Conservation (phyloP, 2,113 vertebrate genomes). For the Hymenochirus boettgeri region DNA sequence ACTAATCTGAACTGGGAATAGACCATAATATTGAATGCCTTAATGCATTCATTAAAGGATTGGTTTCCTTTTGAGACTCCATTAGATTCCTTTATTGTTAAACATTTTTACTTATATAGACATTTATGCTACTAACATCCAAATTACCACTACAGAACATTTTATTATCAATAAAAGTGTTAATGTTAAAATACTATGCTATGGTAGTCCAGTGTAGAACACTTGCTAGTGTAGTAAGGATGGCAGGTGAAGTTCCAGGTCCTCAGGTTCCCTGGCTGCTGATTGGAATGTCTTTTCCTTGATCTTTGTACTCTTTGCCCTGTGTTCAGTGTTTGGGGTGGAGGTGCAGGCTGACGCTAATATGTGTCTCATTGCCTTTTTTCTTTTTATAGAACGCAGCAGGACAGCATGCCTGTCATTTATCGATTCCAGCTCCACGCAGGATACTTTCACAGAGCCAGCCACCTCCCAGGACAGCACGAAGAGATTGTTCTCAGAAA, state of each 20-base stretch:
- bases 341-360: neutral
- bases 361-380: slow-evolving; percentile 44
- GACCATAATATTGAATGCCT: too few species aligned
- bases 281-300: neutral
- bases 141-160: too few species aligned
- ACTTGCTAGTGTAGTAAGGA: neutral
- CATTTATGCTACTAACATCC: too few species aligned
- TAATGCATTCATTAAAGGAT: too few species aligned
- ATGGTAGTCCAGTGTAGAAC: too few species aligned
- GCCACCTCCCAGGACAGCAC: slow-evolving; percentile 81
- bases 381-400: slow-evolving; percentile 78
- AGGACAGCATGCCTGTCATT: slow-evolving; percentile 86
- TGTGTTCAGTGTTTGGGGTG: slow-evolving; percentile 31
- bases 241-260: slow-evolving; percentile 13
- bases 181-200: too few species aligned
- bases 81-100: too few species aligned
- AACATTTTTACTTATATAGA: too few species aligned
- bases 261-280: neutral
- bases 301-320: slow-evolving; percentile 6
- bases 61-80: too few species aligned
- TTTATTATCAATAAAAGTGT: too few species aligned
- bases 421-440: slow-evolving; percentile 95
- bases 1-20: too few species aligned
- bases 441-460: slow-evolving; percentile 88
- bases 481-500: slow-evolving; percentile 73